Evolutionary conservation across 2,113 vertebrate species (phyloP).

Genomic region (Cygnus atratus): DNA sequence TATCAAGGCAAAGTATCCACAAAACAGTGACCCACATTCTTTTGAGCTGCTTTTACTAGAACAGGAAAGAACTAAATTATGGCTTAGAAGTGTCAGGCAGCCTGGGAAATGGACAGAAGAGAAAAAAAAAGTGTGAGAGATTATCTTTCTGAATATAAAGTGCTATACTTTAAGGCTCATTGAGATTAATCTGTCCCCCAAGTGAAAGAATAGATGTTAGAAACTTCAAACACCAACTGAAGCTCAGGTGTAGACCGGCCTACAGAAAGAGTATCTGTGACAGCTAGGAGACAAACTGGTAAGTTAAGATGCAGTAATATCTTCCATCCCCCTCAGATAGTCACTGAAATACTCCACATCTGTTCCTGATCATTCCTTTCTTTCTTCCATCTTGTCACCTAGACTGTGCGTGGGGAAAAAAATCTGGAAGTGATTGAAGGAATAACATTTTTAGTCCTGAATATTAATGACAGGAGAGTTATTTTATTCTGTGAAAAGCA

Average conservation of each 20-base stretch:
- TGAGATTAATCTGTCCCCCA: background rate
- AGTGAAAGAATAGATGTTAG: background rate
- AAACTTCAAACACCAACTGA: background rate
- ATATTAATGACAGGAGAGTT: background rate
- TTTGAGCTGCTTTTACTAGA: background rate
- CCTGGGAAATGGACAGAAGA: background rate
- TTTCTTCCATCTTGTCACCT: background rate
- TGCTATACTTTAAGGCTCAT: background rate
- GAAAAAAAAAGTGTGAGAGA: background rate
- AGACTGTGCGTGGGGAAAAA: background rate
- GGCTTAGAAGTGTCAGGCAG: background rate
- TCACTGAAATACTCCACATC: background rate
- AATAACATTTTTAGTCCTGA: background rate
- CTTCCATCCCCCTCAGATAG: background rate
- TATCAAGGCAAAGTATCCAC: background rate
- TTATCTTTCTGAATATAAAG: background rate
- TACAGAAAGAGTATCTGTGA: background rate
- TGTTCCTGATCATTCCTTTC: background rate
- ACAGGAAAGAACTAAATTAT: background rate
- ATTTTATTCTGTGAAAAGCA: background rate
- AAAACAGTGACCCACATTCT: background rate
- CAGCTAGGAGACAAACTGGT: background rate
- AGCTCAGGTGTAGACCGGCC: background rate
- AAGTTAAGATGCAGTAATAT: background rate
- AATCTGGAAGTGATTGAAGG: background rate